These are phyloP conservation scores for Platerodrilus igneus DNA, from an alignment of 2,888 invertebrate genomes.

Conservation along the genomic window DNA sequence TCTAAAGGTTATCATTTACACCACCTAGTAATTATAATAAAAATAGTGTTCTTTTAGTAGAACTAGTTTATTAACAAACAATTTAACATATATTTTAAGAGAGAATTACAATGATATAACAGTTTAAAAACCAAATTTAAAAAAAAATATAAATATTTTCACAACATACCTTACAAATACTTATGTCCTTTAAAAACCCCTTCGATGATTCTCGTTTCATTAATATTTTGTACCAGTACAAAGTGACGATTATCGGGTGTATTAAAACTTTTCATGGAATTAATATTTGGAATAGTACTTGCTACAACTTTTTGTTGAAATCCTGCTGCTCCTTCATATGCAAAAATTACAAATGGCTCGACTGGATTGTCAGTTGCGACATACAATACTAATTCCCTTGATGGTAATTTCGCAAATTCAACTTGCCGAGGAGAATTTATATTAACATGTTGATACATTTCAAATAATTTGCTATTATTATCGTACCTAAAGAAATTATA, in stretches of 20 bases:
- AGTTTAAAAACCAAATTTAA: too few relatives aligned
- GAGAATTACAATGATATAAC: too few relatives aligned
- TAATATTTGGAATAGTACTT: conserved; percentile 29
- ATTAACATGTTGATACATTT: conserved; percentile 43
- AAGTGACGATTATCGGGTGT: conserved; percentile 34
- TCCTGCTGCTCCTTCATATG: conserved; percentile 46
- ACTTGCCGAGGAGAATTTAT: conserved; percentile 40
- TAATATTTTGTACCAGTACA: conserved; percentile 33
- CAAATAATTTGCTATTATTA: conserved; percentile 32
- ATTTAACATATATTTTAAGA: too few relatives aligned
- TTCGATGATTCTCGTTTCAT: conserved; percentile 35
- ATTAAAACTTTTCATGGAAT: conserved; percentile 35
- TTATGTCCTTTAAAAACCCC: conserved; percentile 38
- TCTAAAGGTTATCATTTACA: too few relatives aligned
- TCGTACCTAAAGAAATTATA: too few relatives aligned
- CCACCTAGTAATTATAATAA: too few relatives aligned
- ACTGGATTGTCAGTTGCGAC: conserved; percentile 42
- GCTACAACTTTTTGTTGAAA: conserved; percentile 38
- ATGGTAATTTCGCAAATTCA: conserved; percentile 44
- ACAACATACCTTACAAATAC: too few relatives aligned
- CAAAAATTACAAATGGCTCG: conserved; percentile 45
- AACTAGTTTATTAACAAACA: too few relatives aligned
- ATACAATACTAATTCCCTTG: conserved; percentile 48
- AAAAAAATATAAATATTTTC: background rate
- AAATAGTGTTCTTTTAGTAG: too few relatives aligned